Evolutionary conservation across 2,888 invertebrate species (phyloP), one percentile per base, ranked within the genome.

Genomic region (Chelonus formosanus): DNA sequence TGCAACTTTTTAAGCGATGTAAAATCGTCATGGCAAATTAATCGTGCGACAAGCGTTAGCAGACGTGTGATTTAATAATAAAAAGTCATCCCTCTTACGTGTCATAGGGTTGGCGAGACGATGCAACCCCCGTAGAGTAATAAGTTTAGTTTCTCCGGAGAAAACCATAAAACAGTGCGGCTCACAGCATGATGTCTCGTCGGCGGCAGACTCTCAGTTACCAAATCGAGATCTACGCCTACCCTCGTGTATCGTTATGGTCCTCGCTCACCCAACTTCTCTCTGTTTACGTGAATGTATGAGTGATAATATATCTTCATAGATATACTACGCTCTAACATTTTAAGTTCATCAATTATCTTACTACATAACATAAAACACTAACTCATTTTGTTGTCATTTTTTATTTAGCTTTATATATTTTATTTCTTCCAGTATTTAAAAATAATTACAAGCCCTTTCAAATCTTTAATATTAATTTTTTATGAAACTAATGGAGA

Each of bases 71-170:
- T 82, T 80, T 78, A 80, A 81, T 80, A 80, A 81, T 80, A 80
- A 81, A 80, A 81, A 77, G 76, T 62, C 61, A 63, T 65, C 65
- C 60, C 65, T 68, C 63, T 63, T 68, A 62, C 59, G 57, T 68
- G 57, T 53, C 50, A 60, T 67, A 69, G 73, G 74, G 70, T 72
- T 72, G 70, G 67, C 65, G 71, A 70, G 69, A 67, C 71, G 63
- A 65, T 64, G 69, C 50, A 53, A 65, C 68, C 76, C 70, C 79
- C 73, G 74, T 69, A 62, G 81, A 65, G 82, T 82, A 84, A 84
- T 83, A 82, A 82, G 83, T 82, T 83, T 83, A 82, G 81, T 81
- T 82, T 80, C 81, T 76, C 76, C 77, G 79, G 75, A 73, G 79
- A 80, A 78, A 80, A 76, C 78, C 80, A 81, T 83, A 83, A 83